phyloP scores from a whole-genome alignment of 2,113 vertebrate genomes.

The Ginglymostoma cirratum region DNA sequence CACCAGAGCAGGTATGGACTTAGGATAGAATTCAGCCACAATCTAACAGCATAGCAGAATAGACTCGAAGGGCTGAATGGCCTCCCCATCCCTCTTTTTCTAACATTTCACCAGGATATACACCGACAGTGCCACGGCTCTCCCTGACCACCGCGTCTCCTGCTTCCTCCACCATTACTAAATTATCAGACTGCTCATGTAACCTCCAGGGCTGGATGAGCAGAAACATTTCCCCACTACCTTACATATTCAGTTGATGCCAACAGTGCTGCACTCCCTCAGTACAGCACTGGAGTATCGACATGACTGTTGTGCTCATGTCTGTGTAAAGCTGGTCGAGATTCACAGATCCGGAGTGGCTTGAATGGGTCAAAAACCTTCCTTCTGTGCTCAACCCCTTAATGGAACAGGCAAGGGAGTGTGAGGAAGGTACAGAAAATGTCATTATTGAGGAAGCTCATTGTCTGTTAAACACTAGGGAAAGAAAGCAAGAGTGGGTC shows the following conservation, averaged over 20 bases:
- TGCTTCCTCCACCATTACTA: too few relatives aligned
- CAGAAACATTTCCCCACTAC: too few relatives aligned
- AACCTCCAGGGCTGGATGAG: too few relatives aligned
- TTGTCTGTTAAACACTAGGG: not conserved
- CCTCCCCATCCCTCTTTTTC: too few relatives aligned
- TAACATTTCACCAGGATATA: too few relatives aligned
- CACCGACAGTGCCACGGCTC: not conserved
- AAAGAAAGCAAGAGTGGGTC: not conserved
- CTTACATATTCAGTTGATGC: not conserved
- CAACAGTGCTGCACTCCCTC: not conserved
- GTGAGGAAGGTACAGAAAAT: not conserved
- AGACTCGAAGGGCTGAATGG: too few relatives aligned
- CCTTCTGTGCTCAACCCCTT: not conserved
- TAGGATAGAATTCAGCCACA: too few relatives aligned
- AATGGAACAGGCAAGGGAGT: not conserved
- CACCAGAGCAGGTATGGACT: too few relatives aligned
- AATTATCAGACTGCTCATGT: too few relatives aligned
- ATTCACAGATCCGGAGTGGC: not conserved
- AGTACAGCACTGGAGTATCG: not conserved
- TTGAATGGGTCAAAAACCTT: not conserved
- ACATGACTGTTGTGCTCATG: not conserved
- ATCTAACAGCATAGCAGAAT: too few relatives aligned
- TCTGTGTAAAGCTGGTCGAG: not conserved
- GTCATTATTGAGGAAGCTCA: not conserved
- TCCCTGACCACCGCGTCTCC: not conserved